Evolutionary conservation across 1,140 invertebrate species (phyloP), one percentile per base, ranked within the genome.

Genomic region (Belonocnema kinseyi): DNA sequence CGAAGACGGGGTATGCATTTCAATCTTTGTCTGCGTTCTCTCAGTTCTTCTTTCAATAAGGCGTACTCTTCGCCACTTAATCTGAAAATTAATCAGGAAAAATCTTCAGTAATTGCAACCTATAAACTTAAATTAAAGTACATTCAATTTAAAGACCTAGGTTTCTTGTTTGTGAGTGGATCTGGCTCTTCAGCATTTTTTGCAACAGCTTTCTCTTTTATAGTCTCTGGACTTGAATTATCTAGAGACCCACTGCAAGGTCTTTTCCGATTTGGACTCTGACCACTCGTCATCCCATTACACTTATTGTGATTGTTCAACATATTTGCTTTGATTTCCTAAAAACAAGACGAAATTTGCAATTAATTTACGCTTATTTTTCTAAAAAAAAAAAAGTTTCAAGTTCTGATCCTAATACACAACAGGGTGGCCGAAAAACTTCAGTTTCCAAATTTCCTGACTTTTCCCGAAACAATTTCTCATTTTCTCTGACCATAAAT

Each of bases 1-100:
- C 89, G 87, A 77, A 96, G 92, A 56, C 92, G 91, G 26, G 94
- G 94, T 26, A 92, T 90, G 54, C 88, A 85, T 80, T 89, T 88
- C 52, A 94, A 81, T 75, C 83, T 84, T 11, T 92, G 92, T 77
- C 93, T 95, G 87, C 92, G 91, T 72, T 93, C 92, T 5, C 88
- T 90, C 40, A 94, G 79, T 83, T 93, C 89, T 77, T 90, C 89
- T 74, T 93, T 93, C 53, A 94, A 86, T 71, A 92, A 85, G 73
- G 88, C 81, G 81, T 93, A 94, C 84, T 93, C 92, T 40, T 92
- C 92, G 51, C 93, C 91, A 50, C 56, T 74, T 53, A 85, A 14
- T 76, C 83, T 85, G 40, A 17, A 80, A 73, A 13, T 13, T 46
- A 72, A 50, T 26, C 72, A 58, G 19, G 33, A 50, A 52, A 17